A percentile compares a stretch with the other conserved stretches of the same genome.
Evolutionary conservation across 2,797 vertebrate genomes (phyloP).

Genomic region (Holocentrus rufus): DNA sequence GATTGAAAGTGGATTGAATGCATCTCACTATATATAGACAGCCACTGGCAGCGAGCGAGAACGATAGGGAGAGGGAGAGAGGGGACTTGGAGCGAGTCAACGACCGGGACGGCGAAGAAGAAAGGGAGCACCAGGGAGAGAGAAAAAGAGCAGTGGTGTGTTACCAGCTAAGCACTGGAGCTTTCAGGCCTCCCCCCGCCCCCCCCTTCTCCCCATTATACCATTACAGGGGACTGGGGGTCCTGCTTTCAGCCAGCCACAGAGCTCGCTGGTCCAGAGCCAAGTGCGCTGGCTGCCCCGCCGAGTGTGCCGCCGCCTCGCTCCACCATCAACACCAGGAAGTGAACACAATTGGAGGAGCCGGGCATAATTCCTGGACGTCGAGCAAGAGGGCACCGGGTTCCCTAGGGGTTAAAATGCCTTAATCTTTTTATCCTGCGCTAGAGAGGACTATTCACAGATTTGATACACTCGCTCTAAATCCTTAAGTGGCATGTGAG

Average conservation of each 20-base stretch:
- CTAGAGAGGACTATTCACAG: slow-evolving; percentile 76
- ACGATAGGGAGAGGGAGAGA: slow-evolving; percentile 24
- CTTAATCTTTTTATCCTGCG: slow-evolving; percentile 82
- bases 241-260: slow-evolving; percentile 57
- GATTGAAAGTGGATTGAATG: slow-evolving; percentile 81
- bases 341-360: slow-evolving; percentile 60
- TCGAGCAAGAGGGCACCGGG: slow-evolving; percentile 60
- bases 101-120: slow-evolving; percentile 59
- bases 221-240: slow-evolving; percentile 65
- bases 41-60: slow-evolving; percentile 42
- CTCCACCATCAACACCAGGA: slow-evolving; percentile 58
- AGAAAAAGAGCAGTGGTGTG: slow-evolving; percentile 74
- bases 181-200: slow-evolving; percentile 51
- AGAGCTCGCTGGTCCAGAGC: slow-evolving; percentile 54
- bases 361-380: slow-evolving; percentile 73
- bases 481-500: slow-evolving; percentile 73
- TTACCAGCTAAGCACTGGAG: slow-evolving; percentile 73
- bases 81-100: slow-evolving; percentile 55
- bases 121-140: slow-evolving; percentile 56
- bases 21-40: slow-evolving; percentile 74
- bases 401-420: slow-evolving; percentile 78
- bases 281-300: slow-evolving; percentile 56
- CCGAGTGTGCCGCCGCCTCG: slow-evolving; percentile 48
- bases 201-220: slow-evolving; percentile 59
- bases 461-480: slow-evolving; percentile 79